Evolutionary conservation across 2,888 invertebrate species (phyloP), one percentile per base, ranked within the genome.

Genomic region (Mallateleia sp.): DNA sequence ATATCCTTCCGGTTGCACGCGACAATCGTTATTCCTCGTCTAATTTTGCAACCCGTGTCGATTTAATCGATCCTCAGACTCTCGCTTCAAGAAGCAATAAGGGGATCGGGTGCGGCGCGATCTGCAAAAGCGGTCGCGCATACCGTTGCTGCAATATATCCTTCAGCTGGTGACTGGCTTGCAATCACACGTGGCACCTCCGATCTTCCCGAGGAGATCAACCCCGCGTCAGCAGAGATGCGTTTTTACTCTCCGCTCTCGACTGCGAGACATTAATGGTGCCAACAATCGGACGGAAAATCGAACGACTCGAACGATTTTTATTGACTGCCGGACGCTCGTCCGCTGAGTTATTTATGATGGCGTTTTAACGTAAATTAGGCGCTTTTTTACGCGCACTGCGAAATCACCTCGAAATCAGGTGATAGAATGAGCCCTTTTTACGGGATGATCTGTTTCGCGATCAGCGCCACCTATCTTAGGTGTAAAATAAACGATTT

Each of bases 121-220:
- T 79, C 69, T 71, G 88, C 82, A 85, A 84, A 84, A 87, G 85
- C 88, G 81, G 75, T 60, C 74, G 72, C 81, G 80, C 87, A 90
- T 88, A 81, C 88, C 88, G 54, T 69, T 45, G 58, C 56, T 56
- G 84, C 89, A 85, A 90, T 89, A 88, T 88, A 89, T 90, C 89
- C 87, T 87, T 89, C 89, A 88, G 75, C 77, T 85, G 74, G 75
- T 88, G 85, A 71, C 84, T 87, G 84, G 71, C 56, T 71, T 71
- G 86, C 84, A 87, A 81, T 89, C 88, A 87, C 88, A 85, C 88
- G 78, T 83, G 83, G 86, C 88, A 88, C 88, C 87, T 86, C 64
- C 84, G 88, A 86, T 84, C 88, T 78, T 42, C 56, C 24, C 86
- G 78, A 45, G 84, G 47, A 82, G 83, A 86, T 87, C 87, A 81